phyloP scores from a whole-genome alignment of 2,797 vertebrate species.

The Danio kyathit region DNA sequence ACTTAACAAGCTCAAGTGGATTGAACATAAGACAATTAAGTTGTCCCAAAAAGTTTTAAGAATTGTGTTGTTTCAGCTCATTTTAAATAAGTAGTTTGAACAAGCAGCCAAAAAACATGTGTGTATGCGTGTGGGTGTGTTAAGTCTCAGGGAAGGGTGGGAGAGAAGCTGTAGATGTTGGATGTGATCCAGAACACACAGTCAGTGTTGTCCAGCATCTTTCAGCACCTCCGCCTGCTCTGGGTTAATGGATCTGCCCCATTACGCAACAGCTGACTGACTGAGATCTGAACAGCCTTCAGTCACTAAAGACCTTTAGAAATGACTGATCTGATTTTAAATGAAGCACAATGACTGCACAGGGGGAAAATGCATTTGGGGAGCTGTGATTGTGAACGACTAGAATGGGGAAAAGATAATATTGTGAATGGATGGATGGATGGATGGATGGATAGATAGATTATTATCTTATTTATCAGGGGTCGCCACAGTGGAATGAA shows the following conservation, averaged over 20 bases:
- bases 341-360: not conserved
- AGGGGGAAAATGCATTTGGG: not conserved
- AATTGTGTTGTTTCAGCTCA: too few relatives aligned
- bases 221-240: not conserved
- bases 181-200: slow-evolving; percentile 15
- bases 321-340: not conserved
- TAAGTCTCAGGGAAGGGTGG: slow-evolving; percentile 9
- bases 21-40: too few relatives aligned
- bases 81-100: too few relatives aligned
- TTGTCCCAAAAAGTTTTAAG: too few relatives aligned
- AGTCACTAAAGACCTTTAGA: not conserved
- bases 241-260: not conserved
- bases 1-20: too few relatives aligned
- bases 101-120: too few relatives aligned
- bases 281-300: not conserved
- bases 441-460: too few relatives aligned
- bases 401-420: not conserved
- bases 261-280: not conserved
- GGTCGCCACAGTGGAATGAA: too few relatives aligned
- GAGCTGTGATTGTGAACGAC: not conserved
- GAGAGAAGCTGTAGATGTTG: slow-evolving; percentile 11
- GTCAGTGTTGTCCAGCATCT: slow-evolving; percentile 16
- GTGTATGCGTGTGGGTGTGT: too few relatives aligned
- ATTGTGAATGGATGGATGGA: too few relatives aligned
- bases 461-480: too few relatives aligned